Percentiles rank a stretch among this genome's conserved stretches.
These are phyloP conservation scores for Conistra vaccinii DNA, from an alignment of 2,888 invertebrate genomes.

Conservation along the genomic window DNA sequence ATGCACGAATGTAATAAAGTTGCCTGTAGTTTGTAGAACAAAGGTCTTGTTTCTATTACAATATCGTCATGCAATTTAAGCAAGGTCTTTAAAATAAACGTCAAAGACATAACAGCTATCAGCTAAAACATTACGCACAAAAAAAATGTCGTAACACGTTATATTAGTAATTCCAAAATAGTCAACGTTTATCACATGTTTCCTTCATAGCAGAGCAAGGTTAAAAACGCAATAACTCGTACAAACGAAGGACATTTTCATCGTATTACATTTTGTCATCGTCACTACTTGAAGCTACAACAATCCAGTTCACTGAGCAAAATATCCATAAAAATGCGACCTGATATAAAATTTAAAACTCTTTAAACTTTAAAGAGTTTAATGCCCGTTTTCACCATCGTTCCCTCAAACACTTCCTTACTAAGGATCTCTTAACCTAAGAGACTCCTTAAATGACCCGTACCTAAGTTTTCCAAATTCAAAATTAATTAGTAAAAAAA, in stretches of 20 bases:
- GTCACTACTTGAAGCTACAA: background rate
- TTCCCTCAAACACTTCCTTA: too few species aligned
- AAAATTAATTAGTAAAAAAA: too few species aligned
- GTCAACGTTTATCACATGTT: slow-evolving; percentile 28
- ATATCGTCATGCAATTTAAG: background rate
- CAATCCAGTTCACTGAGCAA: background rate
- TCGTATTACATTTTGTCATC: background rate
- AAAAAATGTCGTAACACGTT: slow-evolving; percentile 11
- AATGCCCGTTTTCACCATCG: too few species aligned
- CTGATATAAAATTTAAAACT: background rate
- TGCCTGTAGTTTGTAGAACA: background rate
- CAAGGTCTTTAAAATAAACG: background rate
- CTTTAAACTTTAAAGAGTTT: too few species aligned
- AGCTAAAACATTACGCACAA: slow-evolving; percentile 6
- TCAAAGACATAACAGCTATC: slow-evolving; percentile 8
- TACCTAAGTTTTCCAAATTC: too few species aligned
- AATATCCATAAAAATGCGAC: background rate
- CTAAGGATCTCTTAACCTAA: too few species aligned
- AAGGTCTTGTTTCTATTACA: background rate
- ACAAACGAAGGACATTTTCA: slow-evolving; percentile 31
- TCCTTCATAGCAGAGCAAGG: slow-evolving; percentile 43
- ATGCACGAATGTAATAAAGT: background rate
- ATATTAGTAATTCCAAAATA: slow-evolving; percentile 28
- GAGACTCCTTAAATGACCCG: too few species aligned
- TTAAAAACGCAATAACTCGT: slow-evolving; percentile 37